These are phyloP conservation scores for Poeciliopsis prolifica DNA, from an alignment of 2,113 vertebrate species.

Conservation along the genomic window DNA sequence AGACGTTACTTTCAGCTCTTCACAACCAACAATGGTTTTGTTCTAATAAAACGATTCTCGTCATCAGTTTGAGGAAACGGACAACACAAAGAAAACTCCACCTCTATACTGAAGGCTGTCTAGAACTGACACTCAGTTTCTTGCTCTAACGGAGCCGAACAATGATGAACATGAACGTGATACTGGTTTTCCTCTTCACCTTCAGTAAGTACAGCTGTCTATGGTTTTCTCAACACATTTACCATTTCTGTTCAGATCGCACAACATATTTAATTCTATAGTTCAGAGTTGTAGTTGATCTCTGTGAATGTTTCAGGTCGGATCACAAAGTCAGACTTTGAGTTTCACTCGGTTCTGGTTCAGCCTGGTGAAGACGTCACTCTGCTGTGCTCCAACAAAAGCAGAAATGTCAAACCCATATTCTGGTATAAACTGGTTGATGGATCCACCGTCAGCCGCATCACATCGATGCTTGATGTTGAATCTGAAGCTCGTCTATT, in stretches of 20 bases:
- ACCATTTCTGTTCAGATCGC: fast-evolving
- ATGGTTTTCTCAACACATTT: background rate
- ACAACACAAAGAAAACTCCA: no score
- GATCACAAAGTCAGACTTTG: slow-evolving; percentile 2
- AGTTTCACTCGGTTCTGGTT: slow-evolving; percentile 21
- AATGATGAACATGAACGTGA: no score
- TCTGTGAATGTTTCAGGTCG: slow-evolving; percentile 19
- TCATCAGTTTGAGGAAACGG: no score
- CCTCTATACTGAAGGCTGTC: no score
- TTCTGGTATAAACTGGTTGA: slow-evolving; percentile 6
- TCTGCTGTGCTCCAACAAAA: slow-evolving; percentile 31
- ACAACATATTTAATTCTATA: no score
- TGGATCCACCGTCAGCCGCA: fast-evolving
- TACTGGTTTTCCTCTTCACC: no score
- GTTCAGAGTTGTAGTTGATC: no score
- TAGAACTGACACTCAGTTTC: no score
- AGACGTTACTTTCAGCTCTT: no score
- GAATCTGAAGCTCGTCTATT: fast-evolving
- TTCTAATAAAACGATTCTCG: no score
- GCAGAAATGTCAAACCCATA: fast-evolving
- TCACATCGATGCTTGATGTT: background rate
- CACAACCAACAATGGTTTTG: no score
- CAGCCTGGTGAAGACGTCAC: slow-evolving; percentile 20
- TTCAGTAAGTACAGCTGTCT: background rate
- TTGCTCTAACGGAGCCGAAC: no score